Base-by-base conservation (phyloP, 2,797 vertebrate genomes). In the Myotis planiceps region DNA sequence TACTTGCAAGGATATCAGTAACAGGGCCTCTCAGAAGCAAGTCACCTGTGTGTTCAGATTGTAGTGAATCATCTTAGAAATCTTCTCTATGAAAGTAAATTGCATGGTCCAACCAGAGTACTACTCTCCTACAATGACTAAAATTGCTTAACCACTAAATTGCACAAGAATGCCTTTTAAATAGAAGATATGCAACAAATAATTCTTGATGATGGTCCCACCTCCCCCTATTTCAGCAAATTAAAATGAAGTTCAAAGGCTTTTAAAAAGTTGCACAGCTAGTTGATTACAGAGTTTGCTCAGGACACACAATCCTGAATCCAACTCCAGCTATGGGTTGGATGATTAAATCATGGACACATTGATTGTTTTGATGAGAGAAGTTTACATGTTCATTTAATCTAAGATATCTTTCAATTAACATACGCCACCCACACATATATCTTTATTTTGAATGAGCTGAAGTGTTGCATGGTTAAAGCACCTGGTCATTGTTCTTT, bases 161-260 rank as follows among this genome's bases (percentile, higher is more conserved):
- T 66, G 23, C 15, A 55, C 55, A 93, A 92, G 23, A 53, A 39
- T 49, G 27, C 29, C 29, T 88, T 66, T 21, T 86, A 92, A 89
- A 79, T 23, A 86, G n/a, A 96, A 83, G 29, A 83, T 63, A 91
- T 25, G 76, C 34, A 86, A 87, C 7, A 95, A 92, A 80, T 23
- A 94, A 58, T 97, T 97, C n/a, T 92, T 89, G 71, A 68, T 80
- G 25, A 90, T 23, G 66, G 18, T 51, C 37, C 34, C 32, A 66
- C 90, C 7, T 82, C 23, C 25, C 15, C 34, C 78, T 32, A 69
- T 65, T 79, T 89, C 65, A 87, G 55, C 19, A 95, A 89, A 86
- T 76, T 86, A 87, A 94, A 83, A 91, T 47, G 29, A 88, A 89
- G 47, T 93, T 87, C 19, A 76, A 92, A 78, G 37, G 14, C 16